A percentile compares a stretch with the other conserved stretches of the same genome.
phyloP scores from a whole-genome alignment of 1,140 invertebrate genomes.

The Zelostemma sp. region DNA sequence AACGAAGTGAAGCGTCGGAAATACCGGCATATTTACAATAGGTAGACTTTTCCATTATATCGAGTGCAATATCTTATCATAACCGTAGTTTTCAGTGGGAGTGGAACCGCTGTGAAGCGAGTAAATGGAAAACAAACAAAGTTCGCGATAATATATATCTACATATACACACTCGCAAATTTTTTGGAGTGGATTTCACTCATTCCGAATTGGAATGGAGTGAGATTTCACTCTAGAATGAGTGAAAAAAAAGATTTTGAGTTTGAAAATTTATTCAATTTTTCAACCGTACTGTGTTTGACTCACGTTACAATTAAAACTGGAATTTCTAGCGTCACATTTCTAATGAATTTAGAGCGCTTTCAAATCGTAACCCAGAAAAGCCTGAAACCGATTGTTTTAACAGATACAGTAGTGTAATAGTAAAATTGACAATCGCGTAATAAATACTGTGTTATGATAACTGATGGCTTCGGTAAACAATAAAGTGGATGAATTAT shows the following conservation, averaged over 20 bases:
- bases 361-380: background rate
- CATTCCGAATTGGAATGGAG: too few species aligned
- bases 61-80: conserved; percentile 56
- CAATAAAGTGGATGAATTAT: conserved; percentile 22
- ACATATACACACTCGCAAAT: too few species aligned
- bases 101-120: conserved; percentile 27
- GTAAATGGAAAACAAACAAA: conserved; percentile 63
- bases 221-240: too few species aligned
- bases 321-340: too few species aligned
- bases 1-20: conserved; percentile 28
- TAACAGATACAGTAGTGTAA: too few species aligned
- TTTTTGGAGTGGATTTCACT: conserved; percentile 6
- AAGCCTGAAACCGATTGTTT: background rate
- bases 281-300: conserved; percentile 30
- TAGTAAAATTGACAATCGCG: conserved; percentile 24
- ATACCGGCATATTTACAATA: conserved; percentile 42
- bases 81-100: conserved; percentile 43
- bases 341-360: background rate
- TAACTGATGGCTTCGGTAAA: conserved; percentile 22
- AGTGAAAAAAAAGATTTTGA: too few species aligned
- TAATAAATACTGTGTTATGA: conserved; percentile 33
- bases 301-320: too few species aligned
- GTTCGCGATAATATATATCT: too few species aligned
- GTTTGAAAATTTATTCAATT: too few species aligned
- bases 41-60: conserved; percentile 57